Base-by-base conservation (phyloP, 2,888 invertebrate species). In the Eurois occulta region DNA sequence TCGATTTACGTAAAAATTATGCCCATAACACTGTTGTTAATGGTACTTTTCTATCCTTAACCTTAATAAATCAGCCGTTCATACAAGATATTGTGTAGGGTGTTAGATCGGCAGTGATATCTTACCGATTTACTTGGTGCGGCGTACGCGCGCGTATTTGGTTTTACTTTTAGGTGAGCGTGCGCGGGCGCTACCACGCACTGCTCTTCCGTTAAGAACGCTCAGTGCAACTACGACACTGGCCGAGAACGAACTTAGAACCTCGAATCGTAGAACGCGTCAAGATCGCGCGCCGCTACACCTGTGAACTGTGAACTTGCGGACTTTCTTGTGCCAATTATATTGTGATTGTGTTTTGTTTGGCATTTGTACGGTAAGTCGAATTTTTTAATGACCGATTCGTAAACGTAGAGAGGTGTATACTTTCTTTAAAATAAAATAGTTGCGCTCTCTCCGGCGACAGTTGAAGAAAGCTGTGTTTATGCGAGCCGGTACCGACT, bases 241-340 rank as follows among this genome's bases (percentile, higher is more conserved):
- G 94, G 95, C 91, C 92, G 95, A 92, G 96, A 93, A 93, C 95
- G 95, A 96, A 96, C 96, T 95, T 94, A 92, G 94, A 93, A 94
- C 92, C 92, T 90, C 93, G 91, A 93, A 91, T 85, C 86, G 86
- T 90, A 89, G 90, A 88, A 88, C 88, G 87, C 90, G 89, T 87
- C 84, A 80, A 89, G 80, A 89, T 84, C 91, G 89, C 90, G 88
- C 86, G 82, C 79, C 83, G 87, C 86, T 74, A 81, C 84, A 83
- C 87, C 88, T 92, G 95, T 95, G 95, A 94, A 93, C 93, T 95
- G 95, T 95, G 96, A 94, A 94, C 93, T 92, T 91, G 88, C 89
- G 90, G 91, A 92, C 91, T 91, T 90, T 90, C 88, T 91, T 93
- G 94, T 95, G 93, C 89, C 91, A 87, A 86, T 89, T 90, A 89